phyloP scores from a whole-genome alignment of 2,797 vertebrate genomes.

The Gadopsis bispinosus region DNA sequence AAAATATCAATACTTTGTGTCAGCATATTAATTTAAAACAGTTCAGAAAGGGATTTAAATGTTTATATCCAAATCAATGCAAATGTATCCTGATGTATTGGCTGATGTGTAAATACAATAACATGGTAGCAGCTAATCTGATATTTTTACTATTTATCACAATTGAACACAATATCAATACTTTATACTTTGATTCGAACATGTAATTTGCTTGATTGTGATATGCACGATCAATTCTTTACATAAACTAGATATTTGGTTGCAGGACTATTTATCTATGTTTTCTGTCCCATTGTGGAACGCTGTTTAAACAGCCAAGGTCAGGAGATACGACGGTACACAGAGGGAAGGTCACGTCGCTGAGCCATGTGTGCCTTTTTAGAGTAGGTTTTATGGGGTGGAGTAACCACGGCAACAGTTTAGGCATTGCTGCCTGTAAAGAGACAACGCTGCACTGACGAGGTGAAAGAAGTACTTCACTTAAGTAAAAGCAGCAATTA shows the following conservation, averaged over 20 bases:
- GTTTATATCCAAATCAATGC: neutral
- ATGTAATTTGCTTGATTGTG: neutral
- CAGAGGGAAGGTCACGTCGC: slow-evolving; percentile 61
- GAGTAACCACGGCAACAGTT: slow-evolving; percentile 61
- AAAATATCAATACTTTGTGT: neutral
- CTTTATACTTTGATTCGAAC: neutral
- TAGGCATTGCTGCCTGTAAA: slow-evolving; percentile 29
- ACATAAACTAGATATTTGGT: neutral
- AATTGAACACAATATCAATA: neutral
- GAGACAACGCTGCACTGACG: neutral
- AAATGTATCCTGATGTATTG: neutral
- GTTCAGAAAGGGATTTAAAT: neutral
- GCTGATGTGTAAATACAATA: neutral
- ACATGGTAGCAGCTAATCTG: neutral
- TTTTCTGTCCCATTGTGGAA: slow-evolving; percentile 13
- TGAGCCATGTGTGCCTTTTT: slow-evolving; percentile 30
- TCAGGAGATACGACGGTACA: slow-evolving; percentile 42
- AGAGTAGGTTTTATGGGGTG: slow-evolving; percentile 43
- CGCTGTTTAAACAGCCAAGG: slow-evolving; percentile 44
- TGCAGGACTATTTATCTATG: neutral
- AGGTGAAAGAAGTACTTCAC: neutral
- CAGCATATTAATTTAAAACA: too few species aligned
- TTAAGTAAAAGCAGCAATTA: neutral
- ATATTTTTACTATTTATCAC: neutral
- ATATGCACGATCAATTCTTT: too few species aligned